Conservation (phyloP, 92 coral and sea anemone genomes). For the Zoanthus sociatus region DNA sequence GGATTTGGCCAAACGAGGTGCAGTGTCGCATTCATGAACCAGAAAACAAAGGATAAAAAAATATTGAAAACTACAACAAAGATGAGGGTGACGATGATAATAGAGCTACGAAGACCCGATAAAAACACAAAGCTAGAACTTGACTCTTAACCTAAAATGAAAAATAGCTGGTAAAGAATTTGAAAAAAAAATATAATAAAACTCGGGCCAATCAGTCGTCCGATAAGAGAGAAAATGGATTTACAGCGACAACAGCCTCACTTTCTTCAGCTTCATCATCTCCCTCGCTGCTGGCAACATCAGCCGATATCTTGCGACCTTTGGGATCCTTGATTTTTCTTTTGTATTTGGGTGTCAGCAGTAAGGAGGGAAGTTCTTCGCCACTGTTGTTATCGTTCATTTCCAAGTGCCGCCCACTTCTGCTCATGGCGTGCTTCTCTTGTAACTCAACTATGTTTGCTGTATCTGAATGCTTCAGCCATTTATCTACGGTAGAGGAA, state of each 20-base stretch:
- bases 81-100: too few species aligned
- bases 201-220: conserved; percentile 64
- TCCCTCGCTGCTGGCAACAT: conserved; percentile 60
- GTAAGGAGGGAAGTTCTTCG: conserved; percentile 65
- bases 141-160: too few species aligned
- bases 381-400: conserved; percentile 42
- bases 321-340: conserved; percentile 42
- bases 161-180: too few species aligned
- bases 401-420: conserved; percentile 58
- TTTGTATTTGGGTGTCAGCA: conserved; percentile 41
- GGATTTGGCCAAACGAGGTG: too few species aligned
- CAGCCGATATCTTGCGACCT: conserved; percentile 45
- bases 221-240: conserved; percentile 84
- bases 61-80: too few species aligned
- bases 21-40: too few species aligned
- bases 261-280: conserved; percentile 72
- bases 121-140: too few species aligned
- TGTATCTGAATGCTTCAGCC: conserved; percentile 88
- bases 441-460: conserved; percentile 73
- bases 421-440: conserved; percentile 70
- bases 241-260: conserved; percentile 60
- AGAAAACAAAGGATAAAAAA: too few species aligned
- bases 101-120: too few species aligned
- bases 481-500: conserved; percentile 61
- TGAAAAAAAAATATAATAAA: too few species aligned